Evolutionary conservation across 2,113 vertebrate genomes (phyloP), one percentile per base, ranked within the genome.

Genomic region (Triplophysa tibetana): DNA sequence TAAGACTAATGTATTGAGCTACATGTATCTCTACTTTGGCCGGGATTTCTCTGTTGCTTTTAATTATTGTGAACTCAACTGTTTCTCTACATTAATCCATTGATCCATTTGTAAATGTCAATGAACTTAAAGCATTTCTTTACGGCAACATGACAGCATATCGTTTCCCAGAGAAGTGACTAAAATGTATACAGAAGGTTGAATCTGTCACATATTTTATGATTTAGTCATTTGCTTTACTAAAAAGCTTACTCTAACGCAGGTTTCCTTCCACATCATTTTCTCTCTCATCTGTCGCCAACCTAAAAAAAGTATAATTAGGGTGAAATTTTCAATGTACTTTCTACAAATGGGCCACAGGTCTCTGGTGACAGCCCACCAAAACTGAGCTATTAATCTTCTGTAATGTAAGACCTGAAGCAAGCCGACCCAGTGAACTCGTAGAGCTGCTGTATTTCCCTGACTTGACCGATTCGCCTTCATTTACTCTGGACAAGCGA

Each of bases 291-390:
- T 61, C 54, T 21, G 13, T 73, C 66, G 21, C 54, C 63, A 68
- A 60, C 43, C 54, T 48, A 56, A 70, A 21, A 56, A 70, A 79
- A 79, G 16, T 63, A 70, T 79, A 61, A 79, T 58, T 63, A 65
- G 61, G 70, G 50, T 66, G 52, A 60, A 23, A 23, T 23, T 11
- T 60, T 73, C 54, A 41, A 73, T 60, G 54, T 60, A 43, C 54
- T 60, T 73, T 61, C n/a, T 19, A 73, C 54, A 73, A 73, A 24
- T 73, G 70, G 54, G 70, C 70, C 69, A 58, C 69, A 58, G 69
- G 69, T 72, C 69, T 72, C 70, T 73, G n/a, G 54, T 73, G 70
- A 43, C 70, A 24, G 54, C 33, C 58, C 54, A 60, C 33, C 61
- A 41, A 60, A 73, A 60, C 54, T 41, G 33, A 73, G 54, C 54